phyloP scores from a whole-genome alignment of 2,113 vertebrate species.

The Corvus hawaiiensis region DNA sequence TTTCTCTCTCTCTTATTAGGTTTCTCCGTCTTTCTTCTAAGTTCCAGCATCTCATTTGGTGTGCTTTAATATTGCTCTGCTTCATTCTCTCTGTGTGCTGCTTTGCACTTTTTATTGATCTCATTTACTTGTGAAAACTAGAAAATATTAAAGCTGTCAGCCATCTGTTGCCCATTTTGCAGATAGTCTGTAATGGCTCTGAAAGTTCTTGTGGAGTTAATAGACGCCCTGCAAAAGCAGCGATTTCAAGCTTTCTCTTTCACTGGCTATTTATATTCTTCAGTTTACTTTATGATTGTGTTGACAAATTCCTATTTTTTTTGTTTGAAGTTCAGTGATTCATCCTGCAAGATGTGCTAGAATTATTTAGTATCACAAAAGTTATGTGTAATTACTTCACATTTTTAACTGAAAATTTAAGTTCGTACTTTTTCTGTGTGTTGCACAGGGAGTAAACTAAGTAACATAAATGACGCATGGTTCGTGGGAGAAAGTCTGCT shows the following conservation, averaged over 20 bases:
- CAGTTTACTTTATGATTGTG: not conserved
- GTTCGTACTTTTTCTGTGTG: not conserved
- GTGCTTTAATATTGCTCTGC: slow-evolving; percentile 17
- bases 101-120: slow-evolving; percentile 30
- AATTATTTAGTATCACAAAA: not conserved
- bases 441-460: not conserved
- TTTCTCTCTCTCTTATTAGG: not conserved
- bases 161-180: not conserved
- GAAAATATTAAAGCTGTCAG: not conserved
- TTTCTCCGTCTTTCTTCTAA: slow-evolving; percentile 5
- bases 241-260: not conserved
- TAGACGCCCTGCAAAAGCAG: not conserved
- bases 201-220: not conserved
- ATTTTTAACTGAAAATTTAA: not conserved
- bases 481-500: not conserved
- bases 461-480: not conserved
- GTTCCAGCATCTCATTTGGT: not conserved
- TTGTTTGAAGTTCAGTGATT: not conserved
- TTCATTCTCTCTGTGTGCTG: not conserved
- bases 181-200: not conserved
- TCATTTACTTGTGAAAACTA: slow-evolving; percentile 1
- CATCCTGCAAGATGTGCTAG: not conserved
- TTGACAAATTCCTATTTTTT: not conserved
- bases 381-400: not conserved
- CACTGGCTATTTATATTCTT: not conserved